These are phyloP conservation scores for Semibalanus balanoides DNA, from an alignment of 1,140 invertebrate genomes.

Conservation along the genomic window DNA sequence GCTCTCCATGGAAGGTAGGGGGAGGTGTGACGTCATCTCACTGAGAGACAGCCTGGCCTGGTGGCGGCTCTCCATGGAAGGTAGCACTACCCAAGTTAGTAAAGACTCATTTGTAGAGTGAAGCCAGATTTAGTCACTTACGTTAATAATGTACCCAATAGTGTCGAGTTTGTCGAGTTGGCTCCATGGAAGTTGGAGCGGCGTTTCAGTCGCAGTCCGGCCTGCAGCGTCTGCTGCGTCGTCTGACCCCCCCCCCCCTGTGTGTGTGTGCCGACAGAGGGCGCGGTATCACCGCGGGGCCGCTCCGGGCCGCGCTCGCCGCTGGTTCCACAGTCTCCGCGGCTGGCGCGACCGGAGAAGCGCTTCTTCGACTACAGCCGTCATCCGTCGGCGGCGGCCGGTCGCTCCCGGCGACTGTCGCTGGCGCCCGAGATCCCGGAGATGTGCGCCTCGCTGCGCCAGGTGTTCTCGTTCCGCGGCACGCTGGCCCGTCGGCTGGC, in stretches of 20 bases:
- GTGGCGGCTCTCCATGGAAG: not conserved
- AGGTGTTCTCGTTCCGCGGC: not conserved
- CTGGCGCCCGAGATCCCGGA: not conserved
- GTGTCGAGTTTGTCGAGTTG: not conserved
- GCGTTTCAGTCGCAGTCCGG: too few species aligned
- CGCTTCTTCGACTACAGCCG: not conserved
- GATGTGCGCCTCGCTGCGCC: not conserved
- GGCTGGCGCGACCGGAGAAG: not conserved
- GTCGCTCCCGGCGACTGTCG: too few species aligned
- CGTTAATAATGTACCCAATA: not conserved
- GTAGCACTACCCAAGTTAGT: not conserved
- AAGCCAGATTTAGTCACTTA: not conserved
- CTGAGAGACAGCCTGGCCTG: not conserved
- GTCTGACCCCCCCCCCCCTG: not conserved
- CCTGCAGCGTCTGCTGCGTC: not conserved
- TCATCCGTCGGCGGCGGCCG: not conserved
- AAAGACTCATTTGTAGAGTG: not conserved
- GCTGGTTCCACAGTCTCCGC: not conserved
- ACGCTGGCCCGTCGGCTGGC: not conserved
- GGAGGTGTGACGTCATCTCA: too few species aligned
- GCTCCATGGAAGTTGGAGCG: too few species aligned
- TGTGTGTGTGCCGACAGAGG: not conserved
- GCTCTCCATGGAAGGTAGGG: too few species aligned
- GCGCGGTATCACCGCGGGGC: not conserved
- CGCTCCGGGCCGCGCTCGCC: not conserved